Conservation (phyloP, 2,797 vertebrate genomes). For the Sebastes vulpes region DNA sequence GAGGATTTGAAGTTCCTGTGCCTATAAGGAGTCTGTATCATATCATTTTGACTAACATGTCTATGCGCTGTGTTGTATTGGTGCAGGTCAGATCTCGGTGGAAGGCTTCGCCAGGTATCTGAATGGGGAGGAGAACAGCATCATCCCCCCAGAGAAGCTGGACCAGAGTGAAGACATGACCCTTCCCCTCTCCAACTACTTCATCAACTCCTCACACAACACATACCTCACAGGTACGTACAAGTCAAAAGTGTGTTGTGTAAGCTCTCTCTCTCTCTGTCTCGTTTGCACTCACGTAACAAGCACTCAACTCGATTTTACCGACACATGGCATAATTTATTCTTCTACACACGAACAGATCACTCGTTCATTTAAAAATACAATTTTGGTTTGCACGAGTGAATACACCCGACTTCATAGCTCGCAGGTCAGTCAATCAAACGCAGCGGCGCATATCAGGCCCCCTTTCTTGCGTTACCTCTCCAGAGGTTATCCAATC, state of each 20-base stretch:
- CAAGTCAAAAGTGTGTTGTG: not conserved
- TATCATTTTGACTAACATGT: not conserved
- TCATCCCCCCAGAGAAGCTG: slow-evolving; percentile 97
- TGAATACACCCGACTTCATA: slow-evolving; percentile 32
- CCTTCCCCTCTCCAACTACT: slow-evolving; percentile 96
- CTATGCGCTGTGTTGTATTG: slow-evolving; percentile 7
- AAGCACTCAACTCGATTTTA: slow-evolving; percentile 6
- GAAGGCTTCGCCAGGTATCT: slow-evolving; percentile 95
- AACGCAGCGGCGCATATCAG: slow-evolving; percentile 8
- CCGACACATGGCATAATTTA: slow-evolving; percentile 9
- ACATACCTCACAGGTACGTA: slow-evolving; percentile 89
- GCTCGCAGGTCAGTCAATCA: slow-evolving; percentile 60
- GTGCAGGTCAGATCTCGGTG: slow-evolving; percentile 95
- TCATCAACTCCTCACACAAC: slow-evolving; percentile 99
- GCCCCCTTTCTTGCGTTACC: slow-evolving; percentile 3
- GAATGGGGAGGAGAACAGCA: slow-evolving; percentile 94
- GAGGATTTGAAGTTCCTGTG: not conserved
- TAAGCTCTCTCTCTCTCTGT: not conserved
- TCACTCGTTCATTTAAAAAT: slow-evolving; percentile 50
- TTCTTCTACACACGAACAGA: slow-evolving; percentile 31
- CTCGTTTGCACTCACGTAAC: not conserved
- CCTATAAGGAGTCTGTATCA: not conserved
- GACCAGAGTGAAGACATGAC: slow-evolving; percentile 99
- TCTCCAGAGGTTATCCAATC: slow-evolving; percentile 73
- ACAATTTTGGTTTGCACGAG: slow-evolving; percentile 29